A percentile compares a stretch with the other conserved stretches of the same genome.
These are phyloP conservation scores for Sarcophaga subvicina DNA, from an alignment of 2,888 invertebrate genomes.

Conservation along the genomic window DNA sequence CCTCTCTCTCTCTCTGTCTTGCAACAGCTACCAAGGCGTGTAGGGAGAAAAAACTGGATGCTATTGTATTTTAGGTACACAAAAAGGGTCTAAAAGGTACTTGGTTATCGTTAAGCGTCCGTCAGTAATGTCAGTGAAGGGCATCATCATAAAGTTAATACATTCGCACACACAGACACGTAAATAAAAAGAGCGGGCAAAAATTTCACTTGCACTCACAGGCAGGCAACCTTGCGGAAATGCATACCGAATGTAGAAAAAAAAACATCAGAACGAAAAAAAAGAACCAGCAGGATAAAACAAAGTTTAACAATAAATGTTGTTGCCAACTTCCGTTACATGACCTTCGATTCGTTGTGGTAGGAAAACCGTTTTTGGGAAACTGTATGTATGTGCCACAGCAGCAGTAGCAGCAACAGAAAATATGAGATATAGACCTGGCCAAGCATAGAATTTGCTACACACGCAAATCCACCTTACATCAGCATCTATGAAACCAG, in stretches of 20 bases:
- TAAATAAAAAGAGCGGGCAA: neutral
- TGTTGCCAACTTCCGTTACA: conserved; percentile 77
- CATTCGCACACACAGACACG: neutral
- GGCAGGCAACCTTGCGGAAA: conserved; percentile 54
- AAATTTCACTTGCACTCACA: conserved; percentile 28
- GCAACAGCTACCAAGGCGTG: too few species aligned
- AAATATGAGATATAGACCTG: conserved; percentile 57
- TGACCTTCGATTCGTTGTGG: conserved; percentile 61
- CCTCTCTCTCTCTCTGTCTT: too few species aligned
- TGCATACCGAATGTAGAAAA: neutral
- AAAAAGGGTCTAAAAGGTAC: neutral
- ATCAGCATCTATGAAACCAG: neutral
- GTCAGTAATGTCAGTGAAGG: conserved; percentile 44
- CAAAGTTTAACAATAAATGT: conserved; percentile 70
- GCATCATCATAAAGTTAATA: conserved; percentile 56
- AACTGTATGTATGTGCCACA: conserved; percentile 4
- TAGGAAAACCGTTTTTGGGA: neutral
- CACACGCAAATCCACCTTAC: neutral
- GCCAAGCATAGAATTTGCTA: conserved; percentile 36
- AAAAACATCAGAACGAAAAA: too few species aligned
- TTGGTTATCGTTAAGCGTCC: neutral
- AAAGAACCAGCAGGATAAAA: conserved; percentile 21
- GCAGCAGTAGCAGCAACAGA: conserved; percentile 5
- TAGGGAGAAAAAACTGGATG: neutral
- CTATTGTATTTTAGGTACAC: neutral